These are phyloP conservation scores for Clarias macrocephalus DNA, from an alignment of 2,113 vertebrate species.

Conservation along the genomic window DNA sequence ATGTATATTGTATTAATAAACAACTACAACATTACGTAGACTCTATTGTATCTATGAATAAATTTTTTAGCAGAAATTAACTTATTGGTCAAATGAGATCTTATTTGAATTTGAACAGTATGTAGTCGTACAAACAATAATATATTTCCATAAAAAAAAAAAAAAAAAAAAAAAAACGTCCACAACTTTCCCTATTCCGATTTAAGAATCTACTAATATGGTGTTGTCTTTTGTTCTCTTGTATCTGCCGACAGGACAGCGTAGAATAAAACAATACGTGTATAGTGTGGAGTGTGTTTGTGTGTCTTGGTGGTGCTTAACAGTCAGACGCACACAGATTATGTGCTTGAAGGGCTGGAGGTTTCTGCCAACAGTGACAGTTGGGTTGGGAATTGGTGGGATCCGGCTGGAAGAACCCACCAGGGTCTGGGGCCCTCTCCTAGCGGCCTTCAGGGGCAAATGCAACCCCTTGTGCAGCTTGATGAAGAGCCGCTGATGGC, in stretches of 20 bases:
- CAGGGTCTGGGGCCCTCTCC: conserved; percentile 68
- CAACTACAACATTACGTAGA: background rate
- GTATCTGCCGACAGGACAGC: conserved; percentile 58
- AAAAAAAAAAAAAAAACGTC: conserved; percentile 9
- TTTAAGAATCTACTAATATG: conserved; percentile 63
- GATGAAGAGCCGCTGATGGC: conserved; percentile 72
- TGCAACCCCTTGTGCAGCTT: conserved; percentile 61
- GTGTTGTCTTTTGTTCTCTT: conserved; percentile 54
- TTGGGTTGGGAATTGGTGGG: conserved; percentile 79
- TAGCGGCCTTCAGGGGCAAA: conserved; percentile 64
- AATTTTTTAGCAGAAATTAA: background rate
- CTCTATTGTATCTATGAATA: background rate
- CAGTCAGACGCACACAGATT: conserved; percentile 76
- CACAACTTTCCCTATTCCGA: conserved; percentile 56
- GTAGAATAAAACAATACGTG: conserved; percentile 60
- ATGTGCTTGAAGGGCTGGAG: conserved; percentile 76
- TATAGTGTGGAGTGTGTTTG: conserved; percentile 35
- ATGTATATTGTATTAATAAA: background rate
- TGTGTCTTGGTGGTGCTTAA: conserved; percentile 69
- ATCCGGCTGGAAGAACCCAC: conserved; percentile 73
- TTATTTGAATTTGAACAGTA: background rate
- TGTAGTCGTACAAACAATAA: background rate
- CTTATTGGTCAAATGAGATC: background rate
- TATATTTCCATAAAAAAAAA: background rate
- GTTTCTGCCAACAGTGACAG: conserved; percentile 77